Base-by-base conservation (phyloP, 1,140 invertebrate species). In the Psilanteris sp. region DNA sequence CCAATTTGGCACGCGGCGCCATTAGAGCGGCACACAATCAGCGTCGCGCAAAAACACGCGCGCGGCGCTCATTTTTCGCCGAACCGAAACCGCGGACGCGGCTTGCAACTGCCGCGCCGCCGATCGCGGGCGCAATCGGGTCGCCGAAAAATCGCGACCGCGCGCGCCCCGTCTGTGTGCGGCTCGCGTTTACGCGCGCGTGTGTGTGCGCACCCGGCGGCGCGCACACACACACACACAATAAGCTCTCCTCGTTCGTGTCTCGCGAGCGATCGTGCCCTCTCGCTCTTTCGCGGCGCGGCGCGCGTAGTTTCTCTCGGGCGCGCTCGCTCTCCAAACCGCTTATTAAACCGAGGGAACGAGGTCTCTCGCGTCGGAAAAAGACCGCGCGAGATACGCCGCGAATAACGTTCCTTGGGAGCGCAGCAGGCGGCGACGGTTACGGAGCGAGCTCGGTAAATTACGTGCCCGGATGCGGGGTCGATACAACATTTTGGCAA, bases 331-430 rank as follows among this genome's bases (percentile, higher is more conserved):
- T 66, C 59, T 43, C 15, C 70, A n/a, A 29, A 57, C 50, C 50
- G 59, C 70, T 73, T 66, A 66, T 73, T 73, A 64, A 73, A 64
- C n/a, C 43, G 59, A 66, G 50, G 57, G 57, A 72, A 72, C 68
- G 50, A 64, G 68, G 57, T 64, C 68, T 64, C 48, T 55, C 48
- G 41, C 39, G 67, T 62, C 48, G 48, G 57, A 46, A 62, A 72
- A 72, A 55, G 50, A 48, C 9, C 68, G 54, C 48, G 57, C 67
- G 67, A 72, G 67, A 72, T 72, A 64, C 68, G 50, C 50, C 57
- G 68, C 59, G 68, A 64, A 55, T 48, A 41, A 32, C 50, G 59
- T 55, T 66, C 18, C 57, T 55, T 52, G 50, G 29, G 10, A 34
- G 52, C 50, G 59, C 52, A 22, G 57, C 48, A 11, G 57, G 41